These are phyloP conservation scores for Muscina levida DNA, from an alignment of 2,888 invertebrate species.

Conservation along the genomic window DNA sequence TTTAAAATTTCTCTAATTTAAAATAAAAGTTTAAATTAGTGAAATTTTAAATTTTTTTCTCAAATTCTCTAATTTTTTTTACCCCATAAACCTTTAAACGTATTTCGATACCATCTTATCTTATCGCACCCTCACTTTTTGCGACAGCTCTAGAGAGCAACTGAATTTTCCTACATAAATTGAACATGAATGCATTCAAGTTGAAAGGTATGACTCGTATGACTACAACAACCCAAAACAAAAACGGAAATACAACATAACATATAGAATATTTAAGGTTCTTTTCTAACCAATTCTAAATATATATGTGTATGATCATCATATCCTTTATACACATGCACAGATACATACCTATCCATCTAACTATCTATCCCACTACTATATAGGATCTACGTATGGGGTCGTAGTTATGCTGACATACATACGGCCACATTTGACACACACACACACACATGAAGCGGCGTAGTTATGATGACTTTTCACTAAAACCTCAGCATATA, in stretches of 20 bases:
- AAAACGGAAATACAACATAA: not conserved
- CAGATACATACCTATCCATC: not conserved
- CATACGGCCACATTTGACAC: slow-evolving; percentile 34
- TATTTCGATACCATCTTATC: too few species aligned
- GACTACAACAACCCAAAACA: not conserved
- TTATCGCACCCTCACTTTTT: too few species aligned
- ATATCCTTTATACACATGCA: not conserved
- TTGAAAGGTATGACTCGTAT: slow-evolving; percentile 26
- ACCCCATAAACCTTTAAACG: too few species aligned
- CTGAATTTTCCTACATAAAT: slow-evolving; percentile 1
- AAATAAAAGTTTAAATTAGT: too few species aligned
- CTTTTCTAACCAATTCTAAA: too few species aligned
- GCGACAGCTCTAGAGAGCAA: too few species aligned
- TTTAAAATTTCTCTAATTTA: too few species aligned
- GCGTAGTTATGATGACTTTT: slow-evolving; percentile 9
- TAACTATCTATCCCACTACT: not conserved
- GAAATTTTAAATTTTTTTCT: too few species aligned
- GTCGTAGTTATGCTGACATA: slow-evolving; percentile 51
- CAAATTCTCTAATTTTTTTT: too few species aligned
- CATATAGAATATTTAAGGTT: not conserved
- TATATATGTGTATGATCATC: too few species aligned
- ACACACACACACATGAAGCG: slow-evolving; percentile 3
- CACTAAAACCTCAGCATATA: not conserved
- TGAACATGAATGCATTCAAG: slow-evolving; percentile 12
- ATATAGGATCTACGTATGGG: not conserved